Percentiles rank a stretch among this genome's conserved stretches.
Conservation (phyloP, 2,888 invertebrate species). For the Oxytorus armatus region DNA sequence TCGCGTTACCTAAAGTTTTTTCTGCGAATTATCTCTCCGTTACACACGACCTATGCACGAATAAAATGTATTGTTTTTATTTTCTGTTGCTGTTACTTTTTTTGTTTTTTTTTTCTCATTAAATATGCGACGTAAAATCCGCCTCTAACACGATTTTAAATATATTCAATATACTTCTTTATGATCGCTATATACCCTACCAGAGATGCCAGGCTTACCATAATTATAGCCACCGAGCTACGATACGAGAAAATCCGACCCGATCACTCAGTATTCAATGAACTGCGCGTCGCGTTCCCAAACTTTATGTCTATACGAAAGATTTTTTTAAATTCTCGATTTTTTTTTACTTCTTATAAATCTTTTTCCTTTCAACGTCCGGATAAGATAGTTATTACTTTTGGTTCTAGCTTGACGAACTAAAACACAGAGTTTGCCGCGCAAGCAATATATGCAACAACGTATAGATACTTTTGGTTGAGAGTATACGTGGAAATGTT, state of each 20-base stretch:
- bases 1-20: constrained; percentile 38
- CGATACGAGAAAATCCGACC: constrained; percentile 67
- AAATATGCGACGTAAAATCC: constrained; percentile 58
- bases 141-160: constrained; percentile 67
- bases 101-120: not conserved
- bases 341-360: not conserved
- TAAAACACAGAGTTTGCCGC: constrained; percentile 70
- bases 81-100: too few relatives aligned
- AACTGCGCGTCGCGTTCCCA: constrained; percentile 54
- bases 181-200: constrained; percentile 66
- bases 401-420: constrained; percentile 65
- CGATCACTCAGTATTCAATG: constrained; percentile 67
- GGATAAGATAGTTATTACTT: constrained; percentile 63
- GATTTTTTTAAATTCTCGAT: constrained; percentile 12
- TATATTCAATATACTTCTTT: constrained; percentile 63
- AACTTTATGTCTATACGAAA: constrained; percentile 45
- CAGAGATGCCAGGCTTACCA: constrained; percentile 68
- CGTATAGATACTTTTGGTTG: constrained; percentile 65
- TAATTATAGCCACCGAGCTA: constrained; percentile 70
- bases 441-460: constrained; percentile 68
- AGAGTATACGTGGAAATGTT: constrained; percentile 54
- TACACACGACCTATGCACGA: constrained; percentile 61
- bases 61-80: constrained; percentile 46
- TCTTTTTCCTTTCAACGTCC: constrained; percentile 4
- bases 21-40: constrained; percentile 31